Evolutionary conservation across 1,140 invertebrate species (phyloP).

Genomic region (Lucilia cuprina): DNA sequence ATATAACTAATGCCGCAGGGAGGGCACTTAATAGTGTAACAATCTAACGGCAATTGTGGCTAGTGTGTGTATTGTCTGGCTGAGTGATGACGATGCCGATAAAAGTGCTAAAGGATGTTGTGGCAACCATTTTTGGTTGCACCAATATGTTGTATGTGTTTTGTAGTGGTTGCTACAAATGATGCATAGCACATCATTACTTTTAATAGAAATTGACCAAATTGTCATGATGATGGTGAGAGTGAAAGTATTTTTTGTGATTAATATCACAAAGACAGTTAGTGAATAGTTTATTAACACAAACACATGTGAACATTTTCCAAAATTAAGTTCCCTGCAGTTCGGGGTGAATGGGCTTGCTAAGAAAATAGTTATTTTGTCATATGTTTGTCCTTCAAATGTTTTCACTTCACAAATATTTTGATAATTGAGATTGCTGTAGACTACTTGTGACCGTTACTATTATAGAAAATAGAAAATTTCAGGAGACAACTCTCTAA

Average conservation of each 20-base stretch:
- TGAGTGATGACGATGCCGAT: neutral
- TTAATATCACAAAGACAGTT: conserved; percentile 4
- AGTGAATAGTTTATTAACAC: neutral
- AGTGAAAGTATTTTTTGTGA: conserved; percentile 26
- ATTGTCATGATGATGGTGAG: conserved; percentile 20
- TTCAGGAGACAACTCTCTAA: too few species aligned
- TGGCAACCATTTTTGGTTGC: neutral
- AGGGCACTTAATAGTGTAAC: conserved; percentile 19
- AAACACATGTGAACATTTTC: neutral
- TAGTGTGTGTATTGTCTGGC: neutral
- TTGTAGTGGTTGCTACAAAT: conserved; percentile 6
- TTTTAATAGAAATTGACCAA: conserved; percentile 34
- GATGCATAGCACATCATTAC: conserved; percentile 26
- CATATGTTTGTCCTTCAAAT: too few species aligned
- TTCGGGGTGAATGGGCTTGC: too few species aligned
- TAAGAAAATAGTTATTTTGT: too few species aligned
- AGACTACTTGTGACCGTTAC: too few species aligned
- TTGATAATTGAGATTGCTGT: too few species aligned
- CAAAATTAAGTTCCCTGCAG: neutral
- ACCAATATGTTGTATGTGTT: neutral
- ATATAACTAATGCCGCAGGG: neutral
- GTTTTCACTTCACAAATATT: too few species aligned
- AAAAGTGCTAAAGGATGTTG: neutral
- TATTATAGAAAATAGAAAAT: too few species aligned
- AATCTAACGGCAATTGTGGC: conserved; percentile 24